Percentiles rank a stretch among this genome's conserved stretches.
Conservation (phyloP, 2,113 vertebrate species). For the Epinephelus fuscoguttatus region DNA sequence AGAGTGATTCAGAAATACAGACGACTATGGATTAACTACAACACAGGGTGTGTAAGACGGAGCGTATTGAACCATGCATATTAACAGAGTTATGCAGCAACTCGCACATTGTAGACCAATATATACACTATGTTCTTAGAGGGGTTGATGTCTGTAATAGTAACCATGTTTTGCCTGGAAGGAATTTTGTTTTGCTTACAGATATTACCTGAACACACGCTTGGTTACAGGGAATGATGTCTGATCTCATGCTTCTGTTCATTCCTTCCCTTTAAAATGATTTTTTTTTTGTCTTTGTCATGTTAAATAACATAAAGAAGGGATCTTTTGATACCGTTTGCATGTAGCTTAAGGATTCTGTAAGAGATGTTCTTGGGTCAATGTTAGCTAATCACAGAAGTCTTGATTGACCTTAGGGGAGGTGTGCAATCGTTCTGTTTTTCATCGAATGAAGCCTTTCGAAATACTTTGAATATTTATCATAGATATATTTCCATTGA, state of each 20-base stretch:
- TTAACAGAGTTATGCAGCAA: slow-evolving; percentile 40
- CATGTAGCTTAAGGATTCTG: slow-evolving; percentile 45
- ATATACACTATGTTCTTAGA: background rate
- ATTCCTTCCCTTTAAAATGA: slow-evolving; percentile 39
- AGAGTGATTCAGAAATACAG: background rate
- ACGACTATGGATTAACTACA: slow-evolving; percentile 4
- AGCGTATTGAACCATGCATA: slow-evolving; percentile 25
- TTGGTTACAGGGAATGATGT: slow-evolving; percentile 23
- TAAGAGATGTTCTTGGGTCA: slow-evolving; percentile 22
- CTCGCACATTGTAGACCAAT: slow-evolving; percentile 7
- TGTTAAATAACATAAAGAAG: slow-evolving; percentile 32
- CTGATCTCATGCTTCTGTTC: slow-evolving; percentile 29
- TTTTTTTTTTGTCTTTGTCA: slow-evolving; percentile 23
- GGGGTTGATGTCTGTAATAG: background rate
- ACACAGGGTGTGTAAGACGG: slow-evolving; percentile 7
- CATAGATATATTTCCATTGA: slow-evolving; percentile 44
- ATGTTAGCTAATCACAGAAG: slow-evolving; percentile 36
- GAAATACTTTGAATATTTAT: slow-evolving; percentile 49
- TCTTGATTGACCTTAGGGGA: slow-evolving; percentile 64
- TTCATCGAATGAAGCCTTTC: slow-evolving; percentile 62
- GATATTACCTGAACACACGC: slow-evolving; percentile 17
- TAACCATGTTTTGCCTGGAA: slow-evolving; percentile 24
- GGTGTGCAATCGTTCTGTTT: slow-evolving; percentile 64
- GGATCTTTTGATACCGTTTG: slow-evolving; percentile 38
- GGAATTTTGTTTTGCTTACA: slow-evolving; percentile 27